phyloP scores from a whole-genome alignment of 1,140 invertebrate genomes.

The Trichonephila clavipes region DNA sequence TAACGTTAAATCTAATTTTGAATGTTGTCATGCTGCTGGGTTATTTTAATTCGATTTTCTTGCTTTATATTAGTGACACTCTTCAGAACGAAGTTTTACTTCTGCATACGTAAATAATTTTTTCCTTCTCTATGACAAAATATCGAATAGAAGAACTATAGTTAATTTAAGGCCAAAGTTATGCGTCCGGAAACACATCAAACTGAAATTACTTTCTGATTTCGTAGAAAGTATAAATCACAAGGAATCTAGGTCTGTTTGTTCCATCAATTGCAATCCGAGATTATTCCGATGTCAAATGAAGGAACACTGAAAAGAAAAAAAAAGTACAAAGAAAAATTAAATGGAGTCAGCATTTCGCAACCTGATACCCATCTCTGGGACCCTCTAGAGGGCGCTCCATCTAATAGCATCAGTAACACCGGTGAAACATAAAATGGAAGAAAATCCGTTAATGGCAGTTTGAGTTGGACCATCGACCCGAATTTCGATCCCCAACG shows the following conservation, averaged over 20 bases:
- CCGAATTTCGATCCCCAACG: conserved; percentile 62
- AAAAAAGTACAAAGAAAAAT: not conserved
- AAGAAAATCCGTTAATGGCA: conserved; percentile 68
- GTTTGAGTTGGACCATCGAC: conserved; percentile 66
- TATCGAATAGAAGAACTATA: not conserved
- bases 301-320: not conserved
- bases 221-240: no score
- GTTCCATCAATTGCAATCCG: not conserved
- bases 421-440: conserved; percentile 63
- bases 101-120: no score
- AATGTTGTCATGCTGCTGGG: no score
- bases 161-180: no score
- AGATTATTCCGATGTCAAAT: not conserved
- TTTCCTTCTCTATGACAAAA: no score
- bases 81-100: no score
- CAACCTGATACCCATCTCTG: conserved; percentile 42
- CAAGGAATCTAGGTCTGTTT: not conserved
- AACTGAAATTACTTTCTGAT: no score
- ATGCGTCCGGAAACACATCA: no score
- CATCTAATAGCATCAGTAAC: conserved; percentile 57
- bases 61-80: no score
- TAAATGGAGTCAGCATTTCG: conserved; percentile 29
- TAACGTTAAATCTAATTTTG: no score
- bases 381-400: conserved; percentile 26
- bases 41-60: no score